Evolutionary conservation across 92 coral and sea anemone genomes (phyloP), one percentile per base, ranked within the genome.

Genomic region (Zoanthus sociatus): DNA sequence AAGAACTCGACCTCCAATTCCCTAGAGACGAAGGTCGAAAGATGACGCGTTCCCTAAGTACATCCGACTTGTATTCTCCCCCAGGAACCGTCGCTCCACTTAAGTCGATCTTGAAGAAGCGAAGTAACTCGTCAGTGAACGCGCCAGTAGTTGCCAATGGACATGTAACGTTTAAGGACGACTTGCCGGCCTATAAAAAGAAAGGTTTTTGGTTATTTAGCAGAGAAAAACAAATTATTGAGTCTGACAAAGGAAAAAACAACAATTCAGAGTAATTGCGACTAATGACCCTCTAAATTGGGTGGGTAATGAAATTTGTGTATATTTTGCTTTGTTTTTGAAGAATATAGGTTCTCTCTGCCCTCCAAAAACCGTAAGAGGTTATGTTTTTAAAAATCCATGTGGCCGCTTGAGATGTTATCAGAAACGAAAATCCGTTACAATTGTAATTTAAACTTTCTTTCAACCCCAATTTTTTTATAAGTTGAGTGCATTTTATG

Each of bases 41-140:
- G 13, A 17, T 74, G 11, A 75, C 45, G 61, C 75, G 85, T 0
- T 81, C 85, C 53, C 45, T 81, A 14, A 81, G 85, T 12, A 81
- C 85, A 4, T 66, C 85, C 32, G 85, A 66, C 75, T 45, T 81
- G 75, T 67, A 20, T 37, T 66, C 61, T 18, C 75, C 75, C 17
- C 75, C 44, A 46, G 61, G 47, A 47, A 48, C 75, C 13, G 14
- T 4, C 5, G 63, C 21, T 21, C 85, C 85, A 1, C 75, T 67
- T 21, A 81, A 81, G 42, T 81, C 85, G 11, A 81, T 81, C 33
- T 46, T 81, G 60, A 81, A 81, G 73, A 81, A 46, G 53, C 85
- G 85, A 51, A 81, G 76, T 26, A 44, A 81, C 46, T 81, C 85
- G 20, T 63, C 85, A 15, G 47, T 46, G 44, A 74, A 81, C 75